Conservation (phyloP, 2,797 vertebrate species). For the Ibycter americanus region DNA sequence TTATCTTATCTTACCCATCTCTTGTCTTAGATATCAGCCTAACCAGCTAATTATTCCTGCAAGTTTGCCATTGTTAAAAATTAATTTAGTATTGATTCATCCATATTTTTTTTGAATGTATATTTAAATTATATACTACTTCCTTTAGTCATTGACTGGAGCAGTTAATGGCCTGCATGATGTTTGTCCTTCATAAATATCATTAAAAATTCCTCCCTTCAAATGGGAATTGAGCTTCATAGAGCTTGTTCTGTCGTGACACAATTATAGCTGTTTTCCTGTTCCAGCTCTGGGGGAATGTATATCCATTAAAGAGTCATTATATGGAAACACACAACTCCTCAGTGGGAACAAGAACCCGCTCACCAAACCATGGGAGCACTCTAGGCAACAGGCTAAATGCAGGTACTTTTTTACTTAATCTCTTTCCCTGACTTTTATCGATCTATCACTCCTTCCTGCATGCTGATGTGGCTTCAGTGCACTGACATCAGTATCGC, state of each 20-base stretch:
- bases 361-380: neutral
- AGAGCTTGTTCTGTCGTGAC: neutral
- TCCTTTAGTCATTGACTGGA: neutral
- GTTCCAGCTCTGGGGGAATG: neutral
- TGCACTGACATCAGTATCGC: neutral
- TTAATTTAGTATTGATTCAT: neutral
- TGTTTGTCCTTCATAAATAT: conserved; percentile 6
- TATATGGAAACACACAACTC: neutral
- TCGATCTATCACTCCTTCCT: neutral
- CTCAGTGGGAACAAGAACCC: neutral
- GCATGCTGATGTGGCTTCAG: neutral
- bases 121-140: neutral
- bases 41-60: neutral
- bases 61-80: conserved; percentile 19
- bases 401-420: neutral
- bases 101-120: neutral
- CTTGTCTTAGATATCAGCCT: neutral
- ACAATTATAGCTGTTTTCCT: neutral
- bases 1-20: neutral
- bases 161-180: neutral
- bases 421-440: neutral
- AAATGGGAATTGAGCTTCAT: neutral
- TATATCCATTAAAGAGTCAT: conserved; percentile 5
- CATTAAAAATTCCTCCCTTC: conserved; percentile 19
- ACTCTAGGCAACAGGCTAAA: neutral